These are phyloP conservation scores for Leptinotarsa texana DNA, from an alignment of 1,140 invertebrate genomes.

Conservation along the genomic window DNA sequence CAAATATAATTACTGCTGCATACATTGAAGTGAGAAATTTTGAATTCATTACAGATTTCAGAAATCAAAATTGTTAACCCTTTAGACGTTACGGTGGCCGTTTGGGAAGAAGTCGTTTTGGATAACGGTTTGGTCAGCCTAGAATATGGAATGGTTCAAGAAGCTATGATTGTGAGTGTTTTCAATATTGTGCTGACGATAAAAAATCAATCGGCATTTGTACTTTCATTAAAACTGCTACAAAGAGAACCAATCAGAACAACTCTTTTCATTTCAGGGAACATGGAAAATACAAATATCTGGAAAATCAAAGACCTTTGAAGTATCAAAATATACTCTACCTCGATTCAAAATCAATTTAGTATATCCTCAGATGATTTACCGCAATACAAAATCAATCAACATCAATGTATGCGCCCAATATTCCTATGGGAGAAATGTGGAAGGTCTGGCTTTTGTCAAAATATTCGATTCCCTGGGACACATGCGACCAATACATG, in stretches of 20 bases:
- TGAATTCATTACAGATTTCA: constrained; percentile 53
- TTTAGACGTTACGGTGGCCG: constrained; percentile 60
- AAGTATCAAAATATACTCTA: constrained; percentile 66
- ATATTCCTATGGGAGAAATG: constrained; percentile 71
- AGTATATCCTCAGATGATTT: constrained; percentile 63
- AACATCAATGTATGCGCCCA: constrained; percentile 65
- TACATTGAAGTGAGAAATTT: not conserved
- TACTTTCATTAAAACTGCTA: too few relatives aligned
- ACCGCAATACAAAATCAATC: constrained; percentile 59
- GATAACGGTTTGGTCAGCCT: constrained; percentile 61
- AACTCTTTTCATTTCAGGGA: constrained; percentile 54
- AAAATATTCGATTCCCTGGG: constrained; percentile 52
- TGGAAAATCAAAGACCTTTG: constrained; percentile 59
- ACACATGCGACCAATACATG: constrained; percentile 38
- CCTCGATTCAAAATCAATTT: constrained; percentile 70
- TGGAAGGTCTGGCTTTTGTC: constrained; percentile 61
- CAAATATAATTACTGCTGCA: too few relatives aligned
- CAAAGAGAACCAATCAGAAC: too few relatives aligned
- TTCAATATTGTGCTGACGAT: too few relatives aligned
- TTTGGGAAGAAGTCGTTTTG: constrained; percentile 63
- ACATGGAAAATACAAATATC: constrained; percentile 63
- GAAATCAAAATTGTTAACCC: constrained; percentile 67
- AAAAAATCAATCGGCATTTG: too few relatives aligned
- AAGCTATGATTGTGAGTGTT: constrained; percentile 58
- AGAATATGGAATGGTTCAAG: constrained; percentile 60